These are phyloP conservation scores for Drosophila anomalata DNA, from an alignment of 2,888 invertebrate species.

Conservation along the genomic window DNA sequence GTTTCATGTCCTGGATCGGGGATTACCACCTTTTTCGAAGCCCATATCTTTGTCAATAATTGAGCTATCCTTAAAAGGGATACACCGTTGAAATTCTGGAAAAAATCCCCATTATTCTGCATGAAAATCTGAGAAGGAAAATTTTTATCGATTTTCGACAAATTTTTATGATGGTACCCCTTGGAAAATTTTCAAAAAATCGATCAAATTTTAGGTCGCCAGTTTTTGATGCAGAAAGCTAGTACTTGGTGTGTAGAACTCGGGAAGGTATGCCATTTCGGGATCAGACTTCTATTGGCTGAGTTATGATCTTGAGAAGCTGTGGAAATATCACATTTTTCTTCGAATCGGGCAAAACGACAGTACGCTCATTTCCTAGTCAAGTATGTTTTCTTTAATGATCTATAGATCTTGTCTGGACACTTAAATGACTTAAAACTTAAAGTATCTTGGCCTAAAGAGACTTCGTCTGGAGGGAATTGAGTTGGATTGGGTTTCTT, in stretches of 20 bases:
- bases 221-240: not conserved
- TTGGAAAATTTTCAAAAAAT: too few relatives aligned
- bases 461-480: constrained; percentile 33
- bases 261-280: not conserved
- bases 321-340: not conserved
- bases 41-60: not conserved
- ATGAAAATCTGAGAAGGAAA: too few relatives aligned
- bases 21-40: not conserved
- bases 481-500: not conserved
- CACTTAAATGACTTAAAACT: not conserved
- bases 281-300: not conserved
- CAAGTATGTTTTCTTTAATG: not conserved
- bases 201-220: too few relatives aligned
- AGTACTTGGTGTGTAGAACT: not conserved
- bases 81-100: not conserved
- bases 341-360: not conserved
- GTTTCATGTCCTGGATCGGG: too few relatives aligned
- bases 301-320: not conserved
- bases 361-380: not conserved
- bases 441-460: not conserved
- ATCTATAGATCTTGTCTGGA: not conserved
- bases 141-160: too few relatives aligned
- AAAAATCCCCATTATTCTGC: not conserved
- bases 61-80: not conserved
- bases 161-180: too few relatives aligned